A percentile compares a stretch with the other conserved stretches of the same genome.
Evolutionary conservation across 2,797 vertebrate genomes (phyloP).

Genomic region (Ctenopoma kingsleyae): DNA sequence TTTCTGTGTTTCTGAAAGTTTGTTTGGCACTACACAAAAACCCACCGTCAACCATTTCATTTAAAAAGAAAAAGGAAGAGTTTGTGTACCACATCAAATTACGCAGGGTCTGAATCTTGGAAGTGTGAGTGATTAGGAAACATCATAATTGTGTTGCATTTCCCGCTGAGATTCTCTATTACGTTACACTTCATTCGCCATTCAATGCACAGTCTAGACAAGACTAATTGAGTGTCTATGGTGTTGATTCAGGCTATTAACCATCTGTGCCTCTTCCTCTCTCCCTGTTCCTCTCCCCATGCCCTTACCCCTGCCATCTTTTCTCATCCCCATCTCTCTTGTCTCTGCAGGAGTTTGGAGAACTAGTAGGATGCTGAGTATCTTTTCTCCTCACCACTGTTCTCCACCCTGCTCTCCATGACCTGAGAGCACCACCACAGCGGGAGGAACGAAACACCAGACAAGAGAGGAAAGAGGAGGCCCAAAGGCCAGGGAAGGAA

Average conservation of each 20-base stretch:
- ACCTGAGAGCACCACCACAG: constrained; percentile 76
- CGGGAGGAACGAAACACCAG: constrained; percentile 70
- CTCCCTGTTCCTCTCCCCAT: constrained; percentile 9
- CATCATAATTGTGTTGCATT: constrained; percentile 47
- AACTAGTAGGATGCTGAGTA: constrained; percentile 83
- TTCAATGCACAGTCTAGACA: constrained; percentile 59
- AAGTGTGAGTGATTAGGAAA: constrained; percentile 42
- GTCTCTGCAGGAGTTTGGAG: constrained; percentile 70
- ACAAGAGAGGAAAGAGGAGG: constrained; percentile 61
- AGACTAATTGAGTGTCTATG: constrained; percentile 55
- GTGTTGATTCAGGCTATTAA: constrained; percentile 65
- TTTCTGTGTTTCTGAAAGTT: constrained; percentile 4
- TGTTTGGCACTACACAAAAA: not conserved
- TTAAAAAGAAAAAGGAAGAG: not conserved
- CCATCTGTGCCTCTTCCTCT: constrained; percentile 57
- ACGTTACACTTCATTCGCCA: constrained; percentile 54
- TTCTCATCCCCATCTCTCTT: constrained; percentile 7
- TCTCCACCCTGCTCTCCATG: constrained; percentile 80
- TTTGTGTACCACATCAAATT: constrained; percentile 3
- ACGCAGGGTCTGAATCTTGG: constrained; percentile 5
- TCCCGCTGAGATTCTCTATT: constrained; percentile 50
- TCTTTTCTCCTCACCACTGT: constrained; percentile 67
- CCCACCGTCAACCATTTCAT: not conserved
- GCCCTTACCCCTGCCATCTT: not conserved
- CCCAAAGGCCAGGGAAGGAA: constrained; percentile 66